Base-by-base conservation (phyloP, 2,888 invertebrate species). In the Laspeyria flexula region DNA sequence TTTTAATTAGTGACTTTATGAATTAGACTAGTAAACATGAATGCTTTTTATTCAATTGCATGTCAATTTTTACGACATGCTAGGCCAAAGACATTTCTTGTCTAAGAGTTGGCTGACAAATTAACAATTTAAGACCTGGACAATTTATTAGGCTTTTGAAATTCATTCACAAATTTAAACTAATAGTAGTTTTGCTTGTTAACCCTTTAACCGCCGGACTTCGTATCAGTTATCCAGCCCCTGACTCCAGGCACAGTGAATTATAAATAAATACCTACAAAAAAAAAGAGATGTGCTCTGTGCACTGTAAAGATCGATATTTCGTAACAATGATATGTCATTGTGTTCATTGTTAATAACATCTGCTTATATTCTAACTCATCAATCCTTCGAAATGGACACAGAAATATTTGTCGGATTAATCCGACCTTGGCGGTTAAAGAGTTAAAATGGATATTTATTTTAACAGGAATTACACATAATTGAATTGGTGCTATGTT, bases 401-500 rank as follows among this genome's bases (percentile, higher is more conserved):
- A n/a, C n/a, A n/a, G n/a, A n/a, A n/a, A n/a, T n/a, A n/a, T n/a
- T n/a, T n/a, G n/a, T n/a, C n/a, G n/a, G n/a, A n/a, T n/a, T n/a
- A n/a, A n/a, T n/a, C n/a, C n/a, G n/a, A n/a, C n/a, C n/a, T n/a
- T n/a, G n/a, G n/a, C n/a, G n/a, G n/a, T n/a, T n/a, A n/a, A n/a
- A n/a, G n/a, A n/a, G n/a, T n/a, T 56, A 43, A 52, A 31, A 46
- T 29, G 16, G 16, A 38, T 55, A 55, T 56, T 70, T 51, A 41
- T 59, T 47, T 64, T 66, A 50, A 55, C 64, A 55, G 39, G 55
- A 58, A 51, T 58, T 50, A 58, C 43, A 55, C 65, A 72, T 77
- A 71, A 73, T 82, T 80, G 42, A 79, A 85, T 86, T 85, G 88
- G 90, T 89, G 89, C 89, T 89, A 88, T 81, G 79, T 79, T 79